Conservation (phyloP, 2,797 vertebrate genomes). For the Leucoraja ocellata region DNA sequence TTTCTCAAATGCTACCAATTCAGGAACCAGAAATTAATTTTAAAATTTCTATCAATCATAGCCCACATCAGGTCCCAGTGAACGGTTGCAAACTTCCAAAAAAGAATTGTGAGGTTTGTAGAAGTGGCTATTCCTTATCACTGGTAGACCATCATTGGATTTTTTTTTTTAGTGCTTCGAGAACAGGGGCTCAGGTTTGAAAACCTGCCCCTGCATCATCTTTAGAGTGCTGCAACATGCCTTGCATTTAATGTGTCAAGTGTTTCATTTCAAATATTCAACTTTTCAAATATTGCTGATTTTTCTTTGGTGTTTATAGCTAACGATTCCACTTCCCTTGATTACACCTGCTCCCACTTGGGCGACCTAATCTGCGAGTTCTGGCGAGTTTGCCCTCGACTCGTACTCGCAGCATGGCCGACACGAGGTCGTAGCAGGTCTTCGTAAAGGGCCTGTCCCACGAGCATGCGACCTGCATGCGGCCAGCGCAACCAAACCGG, state of each 20-base stretch:
- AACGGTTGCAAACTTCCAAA: not conserved
- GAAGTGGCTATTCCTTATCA: not conserved
- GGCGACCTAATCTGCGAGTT: too few relatives aligned
- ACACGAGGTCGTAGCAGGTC: too few relatives aligned
- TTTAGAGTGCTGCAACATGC: not conserved
- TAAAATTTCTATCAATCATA: not conserved
- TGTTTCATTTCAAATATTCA: not conserved
- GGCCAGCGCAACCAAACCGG: too few relatives aligned
- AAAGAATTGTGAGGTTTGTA: not conserved
- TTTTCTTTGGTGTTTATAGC: too few relatives aligned
- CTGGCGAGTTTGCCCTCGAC: too few relatives aligned
- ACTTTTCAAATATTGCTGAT: too few relatives aligned
- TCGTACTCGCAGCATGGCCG: too few relatives aligned
- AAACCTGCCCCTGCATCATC: not conserved
- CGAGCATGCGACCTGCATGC: too few relatives aligned
- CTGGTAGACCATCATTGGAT: not conserved
- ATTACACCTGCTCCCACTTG: too few relatives aligned
- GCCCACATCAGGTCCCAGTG: not conserved
- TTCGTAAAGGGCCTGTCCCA: too few relatives aligned
- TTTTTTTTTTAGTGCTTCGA: not conserved
- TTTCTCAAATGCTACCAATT: not conserved
- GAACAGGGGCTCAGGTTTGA: not conserved
- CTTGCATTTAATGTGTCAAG: not conserved
- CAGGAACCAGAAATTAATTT: not conserved
- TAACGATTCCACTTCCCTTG: too few relatives aligned